Conservation (phyloP, 2,797 vertebrate species). For the Pampus argenteus region DNA sequence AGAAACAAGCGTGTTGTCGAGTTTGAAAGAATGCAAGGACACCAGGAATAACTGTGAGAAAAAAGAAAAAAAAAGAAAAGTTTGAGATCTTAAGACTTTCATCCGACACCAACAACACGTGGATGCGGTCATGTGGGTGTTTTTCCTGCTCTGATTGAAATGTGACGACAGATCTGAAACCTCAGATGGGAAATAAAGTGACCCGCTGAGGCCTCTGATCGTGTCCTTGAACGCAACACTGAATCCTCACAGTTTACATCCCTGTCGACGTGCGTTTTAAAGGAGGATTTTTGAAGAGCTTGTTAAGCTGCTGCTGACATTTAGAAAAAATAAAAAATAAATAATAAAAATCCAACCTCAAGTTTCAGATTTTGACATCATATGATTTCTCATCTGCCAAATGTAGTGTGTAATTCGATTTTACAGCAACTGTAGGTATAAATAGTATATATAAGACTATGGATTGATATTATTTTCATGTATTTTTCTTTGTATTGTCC, state of each 20-base stretch:
- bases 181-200: neutral
- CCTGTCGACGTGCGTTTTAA: too few species aligned
- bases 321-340: too few species aligned
- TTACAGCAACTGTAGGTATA: too few species aligned
- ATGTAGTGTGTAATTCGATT: neutral
- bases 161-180: constrained; percentile 37
- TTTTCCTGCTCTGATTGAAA: constrained; percentile 35
- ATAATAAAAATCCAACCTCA: too few species aligned
- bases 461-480: too few species aligned
- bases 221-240: constrained; percentile 13
- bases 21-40: neutral
- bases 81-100: constrained; percentile 3
- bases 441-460: too few species aligned
- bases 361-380: neutral
- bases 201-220: neutral
- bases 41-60: neutral
- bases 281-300: neutral
- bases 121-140: neutral
- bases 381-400: neutral
- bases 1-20: neutral
- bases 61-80: neutral
- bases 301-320: neutral
- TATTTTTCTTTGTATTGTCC: too few species aligned
- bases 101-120: neutral
- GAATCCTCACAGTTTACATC: neutral